A percentile compares a stretch with the other conserved stretches of the same genome.
These are phyloP conservation scores for Cynocephalus volans DNA, from an alignment of 2,113 vertebrate species.

Conservation along the genomic window DNA sequence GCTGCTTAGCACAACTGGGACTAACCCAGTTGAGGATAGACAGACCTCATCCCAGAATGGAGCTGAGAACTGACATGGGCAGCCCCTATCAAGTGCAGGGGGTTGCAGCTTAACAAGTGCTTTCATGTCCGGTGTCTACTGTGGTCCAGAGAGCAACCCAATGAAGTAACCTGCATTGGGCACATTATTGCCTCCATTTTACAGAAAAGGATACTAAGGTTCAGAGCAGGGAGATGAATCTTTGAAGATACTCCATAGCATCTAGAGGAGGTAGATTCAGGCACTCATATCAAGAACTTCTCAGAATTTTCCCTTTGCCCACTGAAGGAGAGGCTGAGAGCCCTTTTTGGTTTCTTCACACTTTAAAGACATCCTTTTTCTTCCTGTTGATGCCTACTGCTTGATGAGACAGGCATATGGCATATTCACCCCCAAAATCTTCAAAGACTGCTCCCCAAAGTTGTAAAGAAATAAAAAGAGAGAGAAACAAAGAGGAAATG, in stretches of 20 bases:
- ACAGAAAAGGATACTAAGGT: not conserved
- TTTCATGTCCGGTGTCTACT: no score
- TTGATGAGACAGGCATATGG: not conserved
- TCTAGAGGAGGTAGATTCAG: not conserved
- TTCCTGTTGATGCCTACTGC: not conserved
- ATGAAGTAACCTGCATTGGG: not conserved
- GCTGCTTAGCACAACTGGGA: not conserved
- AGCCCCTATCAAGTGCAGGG: no score
- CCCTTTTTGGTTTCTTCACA: not conserved
- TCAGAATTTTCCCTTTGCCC: not conserved
- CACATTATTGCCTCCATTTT: not conserved
- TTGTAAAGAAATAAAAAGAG: not conserved
- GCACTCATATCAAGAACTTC: not conserved
- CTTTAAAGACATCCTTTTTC: not conserved
- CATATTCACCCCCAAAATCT: not conserved
- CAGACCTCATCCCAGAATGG: not conserved
- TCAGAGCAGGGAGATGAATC: not conserved
- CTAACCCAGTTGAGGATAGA: not conserved
- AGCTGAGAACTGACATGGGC: not conserved
- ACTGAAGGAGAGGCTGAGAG: not conserved
- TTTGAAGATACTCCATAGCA: not conserved
- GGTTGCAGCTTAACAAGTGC: accelerated
- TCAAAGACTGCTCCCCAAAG: not conserved
- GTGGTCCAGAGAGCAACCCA: not conserved
- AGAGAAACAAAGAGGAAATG: not conserved